Conservation (phyloP, 2,797 vertebrate genomes). For the Tadarida brasiliensis region DNA sequence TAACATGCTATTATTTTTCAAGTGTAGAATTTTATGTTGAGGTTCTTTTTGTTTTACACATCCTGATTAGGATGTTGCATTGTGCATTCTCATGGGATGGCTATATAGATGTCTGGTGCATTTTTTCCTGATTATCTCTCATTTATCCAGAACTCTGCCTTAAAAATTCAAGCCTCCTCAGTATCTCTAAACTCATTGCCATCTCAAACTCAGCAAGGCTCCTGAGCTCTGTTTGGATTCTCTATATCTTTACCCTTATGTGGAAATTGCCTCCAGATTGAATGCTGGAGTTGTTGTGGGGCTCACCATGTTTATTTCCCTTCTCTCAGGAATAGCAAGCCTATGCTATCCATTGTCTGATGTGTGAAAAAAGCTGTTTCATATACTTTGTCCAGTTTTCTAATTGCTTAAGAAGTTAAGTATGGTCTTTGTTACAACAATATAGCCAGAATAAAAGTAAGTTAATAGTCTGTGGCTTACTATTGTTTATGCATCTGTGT, state of each 20-base stretch:
- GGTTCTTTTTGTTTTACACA: not conserved
- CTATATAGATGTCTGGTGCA: not conserved
- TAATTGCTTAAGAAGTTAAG: not conserved
- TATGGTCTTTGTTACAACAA: not conserved
- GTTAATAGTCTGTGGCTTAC: not conserved
- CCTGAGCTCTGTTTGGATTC: not conserved
- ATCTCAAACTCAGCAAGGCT: not conserved
- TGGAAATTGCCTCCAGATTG: not conserved
- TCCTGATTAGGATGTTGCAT: not conserved
- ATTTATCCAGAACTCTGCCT: not conserved
- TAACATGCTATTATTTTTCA: not conserved
- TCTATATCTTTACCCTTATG: not conserved
- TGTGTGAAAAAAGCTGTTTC: not conserved
- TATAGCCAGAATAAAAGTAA: not conserved
- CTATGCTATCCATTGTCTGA: not conserved
- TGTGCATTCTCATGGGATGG: not conserved
- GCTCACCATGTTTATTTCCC: not conserved
- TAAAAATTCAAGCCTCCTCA: not conserved
- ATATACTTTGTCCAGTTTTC: not conserved
- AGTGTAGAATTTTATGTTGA: not conserved
- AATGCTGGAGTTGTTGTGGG: not conserved
- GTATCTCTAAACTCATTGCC: not conserved
- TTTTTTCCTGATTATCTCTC: not conserved
- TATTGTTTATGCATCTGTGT: constrained; percentile 1
- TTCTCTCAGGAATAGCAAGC: not conserved